Evolutionary conservation across 2,797 vertebrate species (phyloP), one percentile per base, ranked within the genome.

Genomic region (Sebastes minor): DNA sequence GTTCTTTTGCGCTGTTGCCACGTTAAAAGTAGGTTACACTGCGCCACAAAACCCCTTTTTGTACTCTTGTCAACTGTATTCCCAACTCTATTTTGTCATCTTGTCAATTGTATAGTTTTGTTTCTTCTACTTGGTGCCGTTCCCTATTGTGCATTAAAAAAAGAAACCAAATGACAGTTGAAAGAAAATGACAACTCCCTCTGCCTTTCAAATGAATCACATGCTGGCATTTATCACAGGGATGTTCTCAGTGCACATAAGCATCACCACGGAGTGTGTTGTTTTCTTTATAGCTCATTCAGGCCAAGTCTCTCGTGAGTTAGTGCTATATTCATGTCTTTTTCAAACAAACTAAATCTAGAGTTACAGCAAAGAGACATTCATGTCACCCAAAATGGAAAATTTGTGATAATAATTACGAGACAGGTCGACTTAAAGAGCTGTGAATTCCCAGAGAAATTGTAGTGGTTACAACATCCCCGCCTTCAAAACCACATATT

Each of bases 401-500:
- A 78, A 76, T 84, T 22, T 76, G 22, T 59, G 22, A 80, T 61
- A 35, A 59, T 67, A 75, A 74, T 69, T 67, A 35, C 49, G 49
- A 20, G 64, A 76, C 22, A 64, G 59, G 22, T 65, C 22, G 25
- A 22, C 38, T 74, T 38, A 77, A 83, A 86, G 66, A 80, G 76
- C 14, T 11, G 32, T 25, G 23, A 81, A 80, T 82, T 28, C 62
- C 55, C 38, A 63, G 27, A 68, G 74, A 84, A 65, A 55, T 27
- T 81, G 76, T 59, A 57, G 64, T 28, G 28, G 70, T 81, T 74
- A 73, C 73, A 78, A 59, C 25, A 64, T 56, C 59, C 46, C 79
- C 16, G 57, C 87, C 81, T 81, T 80, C 60, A 66, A 81, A 91
- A 86, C 76, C 80, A 80, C 74, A 83, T 80, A 84, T 74, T 86